Base-by-base conservation (phyloP, 2,888 invertebrate species). In the Melieria crassipennis region DNA sequence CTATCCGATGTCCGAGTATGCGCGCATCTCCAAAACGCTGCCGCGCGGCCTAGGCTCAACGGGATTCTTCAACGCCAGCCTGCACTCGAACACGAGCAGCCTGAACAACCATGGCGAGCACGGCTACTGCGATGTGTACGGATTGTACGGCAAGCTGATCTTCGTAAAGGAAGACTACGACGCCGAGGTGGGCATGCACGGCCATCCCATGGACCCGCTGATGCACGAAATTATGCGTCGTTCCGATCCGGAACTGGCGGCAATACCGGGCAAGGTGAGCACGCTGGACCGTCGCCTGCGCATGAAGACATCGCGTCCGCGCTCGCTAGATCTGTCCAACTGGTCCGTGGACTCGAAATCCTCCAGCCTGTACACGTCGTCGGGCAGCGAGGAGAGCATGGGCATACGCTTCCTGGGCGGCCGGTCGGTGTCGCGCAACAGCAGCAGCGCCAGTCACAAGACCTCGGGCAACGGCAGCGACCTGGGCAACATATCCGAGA, bases 291-390 rank as follows among this genome's bases (percentile, higher is more conserved):
- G 95, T 45, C 89, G 95, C 78, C 87, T 95, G 74, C 90, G 92
- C 76, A 93, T 95, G 92, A 92, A 94, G 79, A 93, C 93, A 1
- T 93, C 93, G 11, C 88, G 95, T 13, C 95, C 95, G 0, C 87
- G 94, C 50, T 94, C 94, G 0, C 86, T 95, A 50, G 95, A 95
- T 85, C 87, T 95, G 0, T 94, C 94, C 4, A 95, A 94, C 85
- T 95, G 95, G 94, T 94, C 94, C 0, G 94, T 95, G 2, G 95
- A 94, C 83, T 94, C 94, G 0, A 90, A 94, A 74, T 93, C 94
- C 0, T 94, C 94, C 30, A 93, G 93, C 72, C 83, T 94, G 9
- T 94, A 93, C 82, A 94, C 94, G 0, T 94, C 94, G 0, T 94
- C 94, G 0, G 94, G 94, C n/a, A 94, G 94, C 75, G 95, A 95